A percentile compares a stretch with the other conserved stretches of the same genome.
Evolutionary conservation across 2,888 invertebrate species (phyloP).

Genomic region (Elysia crispata): DNA sequence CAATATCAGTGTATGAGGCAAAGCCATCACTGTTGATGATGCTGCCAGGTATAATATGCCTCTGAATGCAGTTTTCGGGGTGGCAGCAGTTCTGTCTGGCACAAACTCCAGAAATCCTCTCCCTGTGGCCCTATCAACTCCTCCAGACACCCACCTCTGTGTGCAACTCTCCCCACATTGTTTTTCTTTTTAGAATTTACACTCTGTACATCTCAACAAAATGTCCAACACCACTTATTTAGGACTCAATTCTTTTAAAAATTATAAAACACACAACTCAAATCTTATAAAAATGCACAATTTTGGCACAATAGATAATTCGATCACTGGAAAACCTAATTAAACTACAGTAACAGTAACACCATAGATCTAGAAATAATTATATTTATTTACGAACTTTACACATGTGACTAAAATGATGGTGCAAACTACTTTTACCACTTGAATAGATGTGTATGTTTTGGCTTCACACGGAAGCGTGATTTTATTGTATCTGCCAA

Average conservation of each 20-base stretch:
- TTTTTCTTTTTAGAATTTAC: background rate
- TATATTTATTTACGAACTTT: too few relatives aligned
- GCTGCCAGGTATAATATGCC: constrained; percentile 18
- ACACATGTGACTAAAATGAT: too few relatives aligned
- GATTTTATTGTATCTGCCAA: too few relatives aligned
- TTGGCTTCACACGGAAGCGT: too few relatives aligned
- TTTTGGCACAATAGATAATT: too few relatives aligned
- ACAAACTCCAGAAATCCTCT: constrained; percentile 9
- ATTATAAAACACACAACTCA: too few relatives aligned
- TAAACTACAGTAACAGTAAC: too few relatives aligned
- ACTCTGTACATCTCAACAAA: background rate
- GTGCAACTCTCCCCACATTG: constrained; percentile 18
- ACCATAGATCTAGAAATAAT: too few relatives aligned
- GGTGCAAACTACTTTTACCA: too few relatives aligned
- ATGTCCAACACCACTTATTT: constrained; percentile 10
- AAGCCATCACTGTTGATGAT: constrained; percentile 18
- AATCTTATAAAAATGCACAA: too few relatives aligned
- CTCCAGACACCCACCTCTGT: constrained; percentile 26
- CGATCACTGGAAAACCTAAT: too few relatives aligned
- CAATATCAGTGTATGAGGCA: constrained; percentile 6
- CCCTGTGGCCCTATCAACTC: constrained; percentile 5
- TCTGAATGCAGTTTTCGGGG: background rate
- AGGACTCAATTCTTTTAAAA: background rate
- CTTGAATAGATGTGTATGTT: too few relatives aligned
- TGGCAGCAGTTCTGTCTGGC: constrained; percentile 23